phyloP scores from a whole-genome alignment of 2,113 vertebrate genomes.

The Lucifuga dentata region DNA sequence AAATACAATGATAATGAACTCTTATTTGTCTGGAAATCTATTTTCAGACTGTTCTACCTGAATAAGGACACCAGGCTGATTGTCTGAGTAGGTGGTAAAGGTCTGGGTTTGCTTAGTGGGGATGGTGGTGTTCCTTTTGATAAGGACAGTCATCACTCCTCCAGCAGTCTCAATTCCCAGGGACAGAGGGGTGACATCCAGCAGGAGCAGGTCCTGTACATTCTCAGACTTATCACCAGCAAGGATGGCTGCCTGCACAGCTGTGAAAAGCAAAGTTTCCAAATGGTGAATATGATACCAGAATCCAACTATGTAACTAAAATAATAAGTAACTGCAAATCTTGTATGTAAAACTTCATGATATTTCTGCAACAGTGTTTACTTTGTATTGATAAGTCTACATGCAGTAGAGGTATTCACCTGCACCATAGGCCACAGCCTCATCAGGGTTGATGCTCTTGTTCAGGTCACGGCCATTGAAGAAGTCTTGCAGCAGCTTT shows the following conservation, averaged over 20 bases:
- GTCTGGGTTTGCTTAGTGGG: conserved; percentile 94
- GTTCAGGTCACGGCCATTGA: conserved; percentile 92
- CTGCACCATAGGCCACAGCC: conserved; percentile 92
- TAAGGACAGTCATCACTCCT: conserved; percentile 92
- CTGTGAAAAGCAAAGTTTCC: conserved; percentile 66
- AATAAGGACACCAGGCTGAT: conserved; percentile 92
- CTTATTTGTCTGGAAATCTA: background rate
- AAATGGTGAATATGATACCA: conserved; percentile 19
- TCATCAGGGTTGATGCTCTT: conserved; percentile 95
- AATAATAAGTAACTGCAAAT: background rate
- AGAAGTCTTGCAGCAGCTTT: conserved; percentile 90
- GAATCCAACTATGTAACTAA: too few relatives aligned
- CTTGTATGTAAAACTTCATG: background rate
- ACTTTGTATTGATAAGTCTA: too few relatives aligned
- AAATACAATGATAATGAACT: background rate
- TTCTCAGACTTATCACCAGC: conserved; percentile 95
- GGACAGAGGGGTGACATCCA: conserved; percentile 91
- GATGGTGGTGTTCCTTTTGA: conserved; percentile 95
- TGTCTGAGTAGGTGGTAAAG: conserved; percentile 94
- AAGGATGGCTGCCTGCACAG: conserved; percentile 92
- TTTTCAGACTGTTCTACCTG: conserved; percentile 68
- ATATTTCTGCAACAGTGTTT: too few relatives aligned
- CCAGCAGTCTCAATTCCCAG: conserved; percentile 92
- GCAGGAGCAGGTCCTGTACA: conserved; percentile 90
- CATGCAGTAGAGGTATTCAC: conserved; percentile 56